A percentile compares a stretch with the other conserved stretches of the same genome.
These are phyloP conservation scores for Euthynnus affinis DNA, from an alignment of 2,797 vertebrate species.

Conservation along the genomic window DNA sequence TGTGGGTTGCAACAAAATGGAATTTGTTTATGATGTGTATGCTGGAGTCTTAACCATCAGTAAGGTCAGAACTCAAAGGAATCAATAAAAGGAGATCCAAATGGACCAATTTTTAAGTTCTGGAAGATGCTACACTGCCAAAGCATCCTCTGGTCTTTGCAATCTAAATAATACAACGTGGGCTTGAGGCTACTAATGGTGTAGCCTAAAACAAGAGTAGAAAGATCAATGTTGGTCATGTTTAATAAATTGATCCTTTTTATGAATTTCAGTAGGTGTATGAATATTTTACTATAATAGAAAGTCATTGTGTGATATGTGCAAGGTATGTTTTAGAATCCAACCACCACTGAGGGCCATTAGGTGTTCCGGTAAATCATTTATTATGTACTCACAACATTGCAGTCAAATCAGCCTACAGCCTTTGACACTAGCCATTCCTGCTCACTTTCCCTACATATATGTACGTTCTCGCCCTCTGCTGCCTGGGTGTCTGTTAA, in stretches of 20 bases:
- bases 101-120: not conserved
- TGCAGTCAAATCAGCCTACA: conserved; percentile 2
- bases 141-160: conserved; percentile 6
- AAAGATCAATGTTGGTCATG: conserved; percentile 5
- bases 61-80: not conserved
- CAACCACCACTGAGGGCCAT: not conserved
- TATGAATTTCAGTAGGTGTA: not conserved
- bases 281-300: not conserved
- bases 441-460: conserved; percentile 34
- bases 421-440: conserved; percentile 36
- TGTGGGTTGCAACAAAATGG: not conserved
- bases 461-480: conserved; percentile 10
- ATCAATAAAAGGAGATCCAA: conserved; percentile 1
- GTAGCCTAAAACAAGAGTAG: conserved; percentile 8
- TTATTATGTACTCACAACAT: not conserved
- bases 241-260: conserved; percentile 3
- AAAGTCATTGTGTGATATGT: conserved; percentile 1
- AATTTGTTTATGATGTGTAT: conserved; percentile 15
- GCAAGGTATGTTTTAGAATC: not conserved
- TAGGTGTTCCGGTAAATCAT: not conserved
- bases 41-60: too few relatives aligned
- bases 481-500: conserved; percentile 30
- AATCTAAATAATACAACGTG: conserved; percentile 30
- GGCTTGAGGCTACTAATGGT: not conserved
- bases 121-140: conserved; percentile 3